Base-by-base conservation (phyloP, 1,140 invertebrate species). In the Patella vulgata region DNA sequence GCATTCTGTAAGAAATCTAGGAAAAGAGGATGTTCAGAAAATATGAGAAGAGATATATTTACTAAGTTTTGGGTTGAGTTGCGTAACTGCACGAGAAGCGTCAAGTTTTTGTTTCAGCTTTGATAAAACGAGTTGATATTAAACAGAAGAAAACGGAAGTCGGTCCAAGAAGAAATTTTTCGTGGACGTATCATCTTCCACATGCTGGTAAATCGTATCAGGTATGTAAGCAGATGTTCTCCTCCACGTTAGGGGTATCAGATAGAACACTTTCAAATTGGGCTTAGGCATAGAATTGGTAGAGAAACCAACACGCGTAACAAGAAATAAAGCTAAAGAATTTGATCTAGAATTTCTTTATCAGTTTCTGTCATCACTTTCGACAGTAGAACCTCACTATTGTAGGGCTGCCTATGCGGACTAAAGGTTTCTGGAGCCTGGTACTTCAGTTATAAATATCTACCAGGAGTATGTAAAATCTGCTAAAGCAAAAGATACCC, bases 341-440 rank as follows among this genome's bases (percentile, higher is more conserved):
- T 5, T n/a, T 8, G 17, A 23, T 39, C 12, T 47, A 30, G n/a
- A 54, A 3, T 21, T 25, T 11, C 30, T 44, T 6, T 19, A 36
- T 12, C 33, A 30, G 1, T 59, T 59, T 23, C 23, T 59, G 9
- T 14, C 25, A 4, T 23, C 6, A 6, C 27, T 50, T 17, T 44
- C 56, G 17, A 59, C 46, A 17, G 47, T 59, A 33, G 19, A 28
- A 48, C 48, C 56, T 6, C 56, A 59, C 25, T 59, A 59, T 27
- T 59, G 56, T 25, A 39, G 56, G n/a, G 14, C 47, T 1, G 6
- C 55, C 6, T 36, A 14, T n/a, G 14, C 56, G 17, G 14, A 11
- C 3, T 48, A 28, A 23, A 27, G 11, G 39, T 59, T 47, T 36
- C 56, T 59, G 1, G 56, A 59, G 39, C 56, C 56, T 39, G 56